Evolutionary conservation across 2,797 vertebrate genomes (phyloP).

Genomic region (Lagocephalus sceleratus): DNA sequence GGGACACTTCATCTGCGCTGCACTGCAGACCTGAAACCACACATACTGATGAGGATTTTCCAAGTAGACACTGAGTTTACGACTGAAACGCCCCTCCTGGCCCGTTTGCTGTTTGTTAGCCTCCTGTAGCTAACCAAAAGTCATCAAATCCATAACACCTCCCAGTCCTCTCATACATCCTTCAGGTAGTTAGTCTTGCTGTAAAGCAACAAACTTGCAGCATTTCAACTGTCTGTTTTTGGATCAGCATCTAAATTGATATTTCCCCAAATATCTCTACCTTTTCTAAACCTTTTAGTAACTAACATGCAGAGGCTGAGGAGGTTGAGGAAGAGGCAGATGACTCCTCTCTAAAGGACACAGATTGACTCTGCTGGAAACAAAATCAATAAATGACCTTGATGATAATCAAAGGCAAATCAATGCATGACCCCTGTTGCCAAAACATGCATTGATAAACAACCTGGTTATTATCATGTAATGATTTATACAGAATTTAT

Average conservation of each 20-base stretch:
- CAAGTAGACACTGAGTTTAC: neutral
- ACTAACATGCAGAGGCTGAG: slow-evolving; percentile 41
- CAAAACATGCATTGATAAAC: slow-evolving; percentile 47
- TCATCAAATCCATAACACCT: too few species aligned
- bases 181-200: too few species aligned
- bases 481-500: too few species aligned
- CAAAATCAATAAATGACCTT: slow-evolving; percentile 54
- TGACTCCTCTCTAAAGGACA: slow-evolving; percentile 41
- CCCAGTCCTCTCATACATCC: too few species aligned
- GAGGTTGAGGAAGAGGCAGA: slow-evolving; percentile 22
- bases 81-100: neutral
- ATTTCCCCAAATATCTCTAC: neutral
- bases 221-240: too few species aligned
- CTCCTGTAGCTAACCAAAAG: too few species aligned
- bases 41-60: slow-evolving; percentile 7
- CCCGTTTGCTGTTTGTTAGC: too few species aligned
- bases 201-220: too few species aligned
- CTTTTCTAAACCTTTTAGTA: slow-evolving; percentile 26
- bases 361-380: slow-evolving; percentile 39
- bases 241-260: too few species aligned
- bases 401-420: slow-evolving; percentile 62
- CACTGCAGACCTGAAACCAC: slow-evolving; percentile 29
- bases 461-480: slow-evolving; percentile 52
- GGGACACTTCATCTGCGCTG: slow-evolving; percentile 53
- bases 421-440: slow-evolving; percentile 51